These are phyloP conservation scores for Lasiurus borealis DNA, from an alignment of 2,113 vertebrate species.

Conservation along the genomic window DNA sequence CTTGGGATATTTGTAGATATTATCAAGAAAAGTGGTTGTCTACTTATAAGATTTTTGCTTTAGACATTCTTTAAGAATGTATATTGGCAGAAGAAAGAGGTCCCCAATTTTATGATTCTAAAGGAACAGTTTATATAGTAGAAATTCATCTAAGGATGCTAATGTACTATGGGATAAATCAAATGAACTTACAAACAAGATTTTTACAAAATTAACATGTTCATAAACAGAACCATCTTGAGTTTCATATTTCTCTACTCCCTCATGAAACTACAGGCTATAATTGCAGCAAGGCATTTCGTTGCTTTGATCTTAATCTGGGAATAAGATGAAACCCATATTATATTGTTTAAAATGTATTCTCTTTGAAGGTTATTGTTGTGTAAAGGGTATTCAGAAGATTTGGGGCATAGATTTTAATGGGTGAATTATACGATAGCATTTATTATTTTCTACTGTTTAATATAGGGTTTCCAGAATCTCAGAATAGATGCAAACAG, in stretches of 20 bases:
- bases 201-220: background rate
- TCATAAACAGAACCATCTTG: background rate
- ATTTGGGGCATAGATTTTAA: background rate
- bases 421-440: background rate
- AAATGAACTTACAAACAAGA: background rate
- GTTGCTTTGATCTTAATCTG: background rate
- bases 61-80: background rate
- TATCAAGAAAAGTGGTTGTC: background rate
- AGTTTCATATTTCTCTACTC: background rate
- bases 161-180: background rate
- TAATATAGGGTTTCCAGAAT: background rate
- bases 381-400: background rate
- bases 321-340: background rate
- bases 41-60: background rate
- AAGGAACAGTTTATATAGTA: background rate
- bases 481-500: background rate
- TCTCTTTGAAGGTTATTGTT: background rate
- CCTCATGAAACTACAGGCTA: background rate
- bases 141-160: background rate
- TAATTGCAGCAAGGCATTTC: background rate
- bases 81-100: background rate
- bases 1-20: background rate
- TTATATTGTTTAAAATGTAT: background rate
- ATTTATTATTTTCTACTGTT: slow-evolving; percentile 17
- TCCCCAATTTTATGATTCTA: background rate